phyloP scores from a whole-genome alignment of 2,113 vertebrate species.

The Verasper variegatus region DNA sequence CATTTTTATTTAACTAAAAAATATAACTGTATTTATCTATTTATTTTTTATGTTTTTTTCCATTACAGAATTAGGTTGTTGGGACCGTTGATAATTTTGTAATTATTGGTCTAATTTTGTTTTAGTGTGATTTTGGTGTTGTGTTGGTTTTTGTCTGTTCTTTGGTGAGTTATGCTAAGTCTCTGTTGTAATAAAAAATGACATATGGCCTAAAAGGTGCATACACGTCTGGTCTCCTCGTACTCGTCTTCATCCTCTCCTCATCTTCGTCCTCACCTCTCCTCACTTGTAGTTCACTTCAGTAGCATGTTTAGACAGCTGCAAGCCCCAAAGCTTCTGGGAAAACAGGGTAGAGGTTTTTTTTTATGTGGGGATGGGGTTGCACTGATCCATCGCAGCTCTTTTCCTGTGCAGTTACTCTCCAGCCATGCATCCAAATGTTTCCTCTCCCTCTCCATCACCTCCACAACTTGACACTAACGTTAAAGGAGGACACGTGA shows the following conservation, averaged over 20 bases:
- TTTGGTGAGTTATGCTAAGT: not conserved
- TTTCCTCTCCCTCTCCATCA: conserved; percentile 55
- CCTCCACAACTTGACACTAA: conserved; percentile 38
- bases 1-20: too few relatives aligned
- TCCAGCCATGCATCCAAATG: conserved; percentile 35
- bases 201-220: too few relatives aligned
- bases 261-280: too few relatives aligned
- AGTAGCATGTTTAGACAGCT: conserved; percentile 73
- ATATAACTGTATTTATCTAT: too few relatives aligned
- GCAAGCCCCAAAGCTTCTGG: conserved; percentile 54
- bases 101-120: not conserved
- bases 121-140: not conserved
- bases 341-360: conserved; percentile 44
- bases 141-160: not conserved
- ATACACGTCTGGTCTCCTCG: too few relatives aligned
- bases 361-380: conserved; percentile 41
- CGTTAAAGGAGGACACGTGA: conserved; percentile 21
- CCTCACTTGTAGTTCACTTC: conserved; percentile 35
- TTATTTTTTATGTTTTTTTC: too few relatives aligned
- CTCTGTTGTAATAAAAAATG: not conserved
- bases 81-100: not conserved
- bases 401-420: conserved; percentile 56
- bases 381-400: conserved; percentile 53
- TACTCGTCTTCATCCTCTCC: not conserved
- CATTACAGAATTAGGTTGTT: too few relatives aligned